Evolutionary conservation across 64 coral and sea anemone species (phyloP), one percentile per base, ranked within the genome.

Genomic region (Stichodactyla mertensii): DNA sequence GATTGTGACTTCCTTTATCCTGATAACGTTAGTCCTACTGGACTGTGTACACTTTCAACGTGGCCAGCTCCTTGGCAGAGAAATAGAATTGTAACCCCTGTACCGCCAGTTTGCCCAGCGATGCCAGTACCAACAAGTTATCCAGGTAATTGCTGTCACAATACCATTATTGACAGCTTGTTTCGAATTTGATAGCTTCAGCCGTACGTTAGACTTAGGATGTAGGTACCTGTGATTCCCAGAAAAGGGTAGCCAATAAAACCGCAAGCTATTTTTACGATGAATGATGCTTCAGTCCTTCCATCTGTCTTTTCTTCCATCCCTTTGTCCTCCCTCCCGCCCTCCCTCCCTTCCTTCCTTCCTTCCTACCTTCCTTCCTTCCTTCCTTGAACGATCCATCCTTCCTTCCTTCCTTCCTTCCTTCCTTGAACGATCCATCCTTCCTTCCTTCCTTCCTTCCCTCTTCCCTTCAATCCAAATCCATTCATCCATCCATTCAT

Each of bases 61-160:
- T 94, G 93, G 93, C 93, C 93, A 58, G 93, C 69, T 36, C 86
- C 89, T 7, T 94, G 93, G 93, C 85, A 55, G 2, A 55, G 28
- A 55, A 54, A 55, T 87, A 62, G 70, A 55, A 20, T 2, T 7
- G 18, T 7, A 56, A 74, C 64, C 23, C 5, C 70, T 6, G 31
- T 51, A 84, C 82, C 54, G 2, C 79, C 79, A 10, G 18, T 20
- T 58, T 74, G 24, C 23, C 80, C 80, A 82, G 52, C 78, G 15
- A 51, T 52, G 53, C 28, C 78, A 18, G 6, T 55, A 5, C 78
- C 78, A 23, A 79, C 77, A 81, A 81, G 36, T 52, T 52, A 81
- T 16, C 16, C 64, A 67, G 85, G 56, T 64, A 86, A 45, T 70
- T n/a, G 22, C 12, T 66, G 7, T 22, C 22, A 45, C 36, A 45